Evolutionary conservation across 2,797 vertebrate genomes (phyloP), one percentile per base, ranked within the genome.

Genomic region (Amniataba percoides): DNA sequence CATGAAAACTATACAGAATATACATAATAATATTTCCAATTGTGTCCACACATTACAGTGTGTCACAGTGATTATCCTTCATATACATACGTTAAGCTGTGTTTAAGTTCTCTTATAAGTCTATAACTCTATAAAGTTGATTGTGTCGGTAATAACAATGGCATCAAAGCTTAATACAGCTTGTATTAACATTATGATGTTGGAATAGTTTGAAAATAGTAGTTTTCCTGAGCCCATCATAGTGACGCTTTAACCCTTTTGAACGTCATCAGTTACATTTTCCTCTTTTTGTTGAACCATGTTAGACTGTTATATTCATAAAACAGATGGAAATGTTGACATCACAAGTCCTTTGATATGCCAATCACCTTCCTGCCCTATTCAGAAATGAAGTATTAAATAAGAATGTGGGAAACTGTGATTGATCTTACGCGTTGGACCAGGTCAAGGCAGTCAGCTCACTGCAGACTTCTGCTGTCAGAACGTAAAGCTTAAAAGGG

Each of bases 401-500:
- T 55, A 53, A 42, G 67, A 52, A 46, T 46, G 27, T 73, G 21
- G 2, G 15, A 57, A 72, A 55, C 21, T 7, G 19, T 66, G 31
- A 2, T 25, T 39, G 77, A 53, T 66, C 25, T 56, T 23, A 12
- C 15, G 48, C 51, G 16, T 49, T 56, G 27, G 42, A 61, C 61
- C 49, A 60, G 51, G 68, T 75, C 60, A 58, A 42, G 53, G 61
- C 21, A 31, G 53, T 52, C 16, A 1, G 46, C 53, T 67, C 27
- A 12, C 31, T 42, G 40, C 45, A 63, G 53, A 65, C 46, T 59
- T 34, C 18, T 61, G 55, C 43, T 49, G 53, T 79, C 71, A 76
- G 21, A 52, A 60, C 6, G 4, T 57, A 43, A 80, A 63, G 49
- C 49, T 77, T 77, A 68, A 82, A 79, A 72, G 51, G 23, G 25